Percentiles rank a stretch among this genome's conserved stretches.
Conservation (phyloP, 53 echinoderm and acorn worm species). For the Actinopyga echinites region DNA sequence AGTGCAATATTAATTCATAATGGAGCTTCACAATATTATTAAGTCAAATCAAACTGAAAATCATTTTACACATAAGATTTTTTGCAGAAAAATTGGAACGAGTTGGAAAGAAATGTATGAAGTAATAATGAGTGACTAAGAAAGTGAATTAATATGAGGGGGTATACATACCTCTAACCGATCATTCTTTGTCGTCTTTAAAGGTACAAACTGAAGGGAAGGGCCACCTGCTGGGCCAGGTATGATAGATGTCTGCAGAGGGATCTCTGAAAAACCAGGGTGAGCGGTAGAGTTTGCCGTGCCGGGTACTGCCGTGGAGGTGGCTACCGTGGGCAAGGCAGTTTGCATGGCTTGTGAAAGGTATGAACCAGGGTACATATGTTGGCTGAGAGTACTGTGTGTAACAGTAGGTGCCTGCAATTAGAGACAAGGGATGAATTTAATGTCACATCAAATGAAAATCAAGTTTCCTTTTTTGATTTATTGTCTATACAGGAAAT, state of each 20-base stretch:
- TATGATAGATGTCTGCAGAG: slow-evolving; percentile 37
- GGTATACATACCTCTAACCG: slow-evolving; percentile 40
- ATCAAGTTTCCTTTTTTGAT: no score
- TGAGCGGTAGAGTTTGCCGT: slow-evolving; percentile 13
- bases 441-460: no score
- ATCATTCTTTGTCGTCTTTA: slow-evolving; percentile 38
- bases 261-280: slow-evolving; percentile 29
- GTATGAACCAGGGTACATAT: slow-evolving; percentile 37
- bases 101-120: no score
- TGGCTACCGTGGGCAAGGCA: slow-evolving; percentile 35
- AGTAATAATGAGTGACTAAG: no score
- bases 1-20: no score
- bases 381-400: slow-evolving; percentile 38
- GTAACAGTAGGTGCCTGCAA: slow-evolving; percentile 21
- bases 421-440: not conserved
- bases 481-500: no score
- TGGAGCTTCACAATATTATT: no score
- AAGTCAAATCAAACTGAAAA: no score
- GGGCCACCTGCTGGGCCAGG: slow-evolving; percentile 25
- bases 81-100: no score
- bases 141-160: no score
- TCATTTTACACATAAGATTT: no score
- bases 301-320: slow-evolving; percentile 17
- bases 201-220: slow-evolving; percentile 22
- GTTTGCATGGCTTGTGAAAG: slow-evolving; percentile 43